These are phyloP conservation scores for Drosophila robusta DNA, from an alignment of 2,888 invertebrate genomes.

Conservation along the genomic window DNA sequence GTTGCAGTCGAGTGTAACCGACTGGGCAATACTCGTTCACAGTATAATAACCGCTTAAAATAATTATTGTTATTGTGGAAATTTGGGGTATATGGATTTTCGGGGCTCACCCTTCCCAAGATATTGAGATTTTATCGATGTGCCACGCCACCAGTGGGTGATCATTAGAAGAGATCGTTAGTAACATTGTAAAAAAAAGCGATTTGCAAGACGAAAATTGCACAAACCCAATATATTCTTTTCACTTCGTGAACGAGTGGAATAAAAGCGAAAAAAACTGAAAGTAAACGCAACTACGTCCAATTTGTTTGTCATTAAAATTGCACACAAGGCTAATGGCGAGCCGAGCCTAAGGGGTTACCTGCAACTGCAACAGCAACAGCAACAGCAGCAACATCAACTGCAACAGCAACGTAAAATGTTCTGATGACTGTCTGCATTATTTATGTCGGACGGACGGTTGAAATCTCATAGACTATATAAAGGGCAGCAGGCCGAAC, in stretches of 20 bases:
- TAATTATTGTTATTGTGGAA: too few species aligned
- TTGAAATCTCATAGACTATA: slow-evolving; percentile 21
- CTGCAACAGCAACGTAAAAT: slow-evolving; percentile 33
- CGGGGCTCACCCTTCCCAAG: too few species aligned
- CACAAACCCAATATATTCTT: too few species aligned
- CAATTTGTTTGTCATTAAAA: slow-evolving; percentile 80
- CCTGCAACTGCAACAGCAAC: slow-evolving; percentile 21
- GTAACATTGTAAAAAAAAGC: too few species aligned
- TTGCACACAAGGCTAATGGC: slow-evolving; percentile 80
- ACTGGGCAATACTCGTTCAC: too few species aligned
- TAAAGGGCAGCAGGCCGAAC: slow-evolving; percentile 7
- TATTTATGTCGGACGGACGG: slow-evolving; percentile 58
- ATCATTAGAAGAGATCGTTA: too few species aligned
- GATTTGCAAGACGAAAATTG: too few species aligned
- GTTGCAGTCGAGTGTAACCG: too few species aligned
- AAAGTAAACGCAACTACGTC: slow-evolving; percentile 56
- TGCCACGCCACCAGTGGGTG: too few species aligned
- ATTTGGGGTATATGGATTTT: too few species aligned
- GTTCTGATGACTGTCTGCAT: slow-evolving; percentile 63
- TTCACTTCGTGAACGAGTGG: background rate
- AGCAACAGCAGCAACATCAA: slow-evolving; percentile 10
- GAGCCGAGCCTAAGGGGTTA: slow-evolving; percentile 58
- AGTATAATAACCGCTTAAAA: too few species aligned
- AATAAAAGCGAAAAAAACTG: slow-evolving; percentile 13
- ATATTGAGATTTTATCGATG: too few species aligned